phyloP scores from a whole-genome alignment of 1,140 invertebrate species.

The Macrocentrus cingulum region DNA sequence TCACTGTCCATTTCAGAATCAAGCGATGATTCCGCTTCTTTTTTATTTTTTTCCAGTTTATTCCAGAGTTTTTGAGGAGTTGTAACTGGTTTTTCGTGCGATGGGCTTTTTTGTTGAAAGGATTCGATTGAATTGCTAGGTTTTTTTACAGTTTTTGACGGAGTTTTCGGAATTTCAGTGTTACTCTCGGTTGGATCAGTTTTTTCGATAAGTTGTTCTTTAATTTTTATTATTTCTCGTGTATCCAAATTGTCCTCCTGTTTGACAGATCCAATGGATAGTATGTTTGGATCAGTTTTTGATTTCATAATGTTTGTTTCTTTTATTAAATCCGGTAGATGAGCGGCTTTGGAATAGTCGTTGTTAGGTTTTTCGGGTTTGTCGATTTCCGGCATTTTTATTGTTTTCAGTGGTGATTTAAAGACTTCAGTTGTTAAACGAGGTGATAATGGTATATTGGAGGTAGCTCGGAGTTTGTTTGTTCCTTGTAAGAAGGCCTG shows the following conservation, averaged over 20 bases:
- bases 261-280: conserved; percentile 16
- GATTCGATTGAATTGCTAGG: conserved; percentile 32
- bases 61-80: conserved; percentile 69
- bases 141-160: conserved; percentile 6
- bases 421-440: conserved; percentile 40
- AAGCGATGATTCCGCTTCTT: conserved; percentile 23
- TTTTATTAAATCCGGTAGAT: conserved; percentile 52
- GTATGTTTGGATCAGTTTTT: conserved; percentile 35
- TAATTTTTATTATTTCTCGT: conserved; percentile 1
- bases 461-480: conserved; percentile 48
- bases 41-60: conserved; percentile 61
- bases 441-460: conserved; percentile 44
- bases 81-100: conserved; percentile 65
- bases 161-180: conserved; percentile 1
- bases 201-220: conserved; percentile 23
- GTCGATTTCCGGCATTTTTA: conserved; percentile 13
- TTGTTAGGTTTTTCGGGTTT: conserved; percentile 19
- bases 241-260: not conserved
- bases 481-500: conserved; percentile 68
- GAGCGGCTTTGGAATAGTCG: conserved; percentile 29
- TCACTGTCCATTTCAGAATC: conserved; percentile 65
- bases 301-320: conserved; percentile 52
- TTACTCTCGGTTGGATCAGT: conserved; percentile 9
- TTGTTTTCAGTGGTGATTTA: conserved; percentile 32
- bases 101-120: conserved; percentile 60